phyloP scores from a whole-genome alignment of 2,888 invertebrate genomes.

The Standfussiana lucernea region DNA sequence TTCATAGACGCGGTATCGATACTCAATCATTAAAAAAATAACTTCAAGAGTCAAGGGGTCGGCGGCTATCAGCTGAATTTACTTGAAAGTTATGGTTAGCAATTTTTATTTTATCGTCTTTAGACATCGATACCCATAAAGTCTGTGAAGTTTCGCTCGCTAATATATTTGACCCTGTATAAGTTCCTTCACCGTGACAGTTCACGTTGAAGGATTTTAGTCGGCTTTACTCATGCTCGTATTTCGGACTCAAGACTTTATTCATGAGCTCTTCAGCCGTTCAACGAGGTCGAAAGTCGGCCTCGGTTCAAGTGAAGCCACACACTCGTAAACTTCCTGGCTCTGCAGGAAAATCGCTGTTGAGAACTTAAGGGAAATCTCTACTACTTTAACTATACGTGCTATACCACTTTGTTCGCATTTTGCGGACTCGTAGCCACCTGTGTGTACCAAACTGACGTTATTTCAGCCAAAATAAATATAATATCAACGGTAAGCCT shows the following conservation, averaged over 20 bases:
- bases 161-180: not conserved
- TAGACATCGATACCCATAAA: not conserved
- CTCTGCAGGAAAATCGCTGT: slow-evolving; percentile 40
- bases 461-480: not conserved
- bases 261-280: slow-evolving; percentile 44
- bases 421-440: not conserved
- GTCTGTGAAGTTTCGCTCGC: not conserved
- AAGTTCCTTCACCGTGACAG: slow-evolving; percentile 16
- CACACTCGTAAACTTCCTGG: slow-evolving; percentile 45
- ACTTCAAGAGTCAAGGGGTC: not conserved
- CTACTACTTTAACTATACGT: not conserved
- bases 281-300: slow-evolving; percentile 31
- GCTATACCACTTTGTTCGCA: not conserved
- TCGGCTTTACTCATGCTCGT: slow-evolving; percentile 21
- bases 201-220: slow-evolving; percentile 17
- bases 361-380: slow-evolving; percentile 29
- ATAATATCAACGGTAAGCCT: not conserved
- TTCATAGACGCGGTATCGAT: not conserved
- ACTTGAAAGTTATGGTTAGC: not conserved
- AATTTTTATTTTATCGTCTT: not conserved
- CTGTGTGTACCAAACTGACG: not conserved
- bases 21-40: not conserved
- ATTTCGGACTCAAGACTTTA: slow-evolving; percentile 40
- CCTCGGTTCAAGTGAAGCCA: slow-evolving; percentile 27
- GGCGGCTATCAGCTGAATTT: not conserved